Conservation (phyloP, 2,888 invertebrate genomes). For the Orthosia incerta region DNA sequence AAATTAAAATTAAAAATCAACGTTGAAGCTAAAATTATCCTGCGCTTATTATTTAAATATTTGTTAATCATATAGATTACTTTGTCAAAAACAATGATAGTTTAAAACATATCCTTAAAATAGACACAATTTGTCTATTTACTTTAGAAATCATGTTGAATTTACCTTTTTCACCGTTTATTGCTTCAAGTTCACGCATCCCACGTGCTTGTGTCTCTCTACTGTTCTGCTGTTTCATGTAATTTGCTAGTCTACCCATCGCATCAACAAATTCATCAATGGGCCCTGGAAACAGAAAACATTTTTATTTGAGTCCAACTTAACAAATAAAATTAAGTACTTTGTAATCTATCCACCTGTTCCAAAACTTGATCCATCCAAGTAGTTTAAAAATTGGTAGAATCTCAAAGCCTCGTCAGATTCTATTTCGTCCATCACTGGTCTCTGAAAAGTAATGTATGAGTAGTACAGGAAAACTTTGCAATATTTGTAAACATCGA, state of each 20-base stretch:
- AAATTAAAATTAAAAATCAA: not conserved
- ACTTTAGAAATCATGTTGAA: not conserved
- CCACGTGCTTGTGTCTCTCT: constrained; percentile 86
- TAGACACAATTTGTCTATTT: too few species aligned
- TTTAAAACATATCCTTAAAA: too few species aligned
- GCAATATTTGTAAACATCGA: not conserved
- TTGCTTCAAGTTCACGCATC: constrained; percentile 88
- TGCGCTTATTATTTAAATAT: not conserved
- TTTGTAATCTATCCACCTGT: constrained; percentile 75
- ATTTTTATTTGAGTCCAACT: not conserved
- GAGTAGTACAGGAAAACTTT: not conserved
- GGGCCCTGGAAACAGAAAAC: constrained; percentile 75
- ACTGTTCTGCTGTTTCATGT: constrained; percentile 88
- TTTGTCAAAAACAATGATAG: too few species aligned
- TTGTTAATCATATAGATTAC: too few species aligned
- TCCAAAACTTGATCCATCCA: constrained; percentile 88
- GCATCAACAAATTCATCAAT: constrained; percentile 88
- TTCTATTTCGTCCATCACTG: constrained; percentile 89
- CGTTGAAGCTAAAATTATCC: not conserved
- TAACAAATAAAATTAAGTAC: not conserved
- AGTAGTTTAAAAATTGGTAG: constrained; percentile 88
- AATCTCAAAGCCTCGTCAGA: constrained; percentile 88
- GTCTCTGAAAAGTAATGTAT: constrained; percentile 77
- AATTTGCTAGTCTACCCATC: constrained; percentile 82
- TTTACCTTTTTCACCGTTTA: constrained; percentile 86